A percentile compares a stretch with the other conserved stretches of the same genome.
Conservation (phyloP, 2,113 vertebrate genomes). For the Regulus satrapa region DNA sequence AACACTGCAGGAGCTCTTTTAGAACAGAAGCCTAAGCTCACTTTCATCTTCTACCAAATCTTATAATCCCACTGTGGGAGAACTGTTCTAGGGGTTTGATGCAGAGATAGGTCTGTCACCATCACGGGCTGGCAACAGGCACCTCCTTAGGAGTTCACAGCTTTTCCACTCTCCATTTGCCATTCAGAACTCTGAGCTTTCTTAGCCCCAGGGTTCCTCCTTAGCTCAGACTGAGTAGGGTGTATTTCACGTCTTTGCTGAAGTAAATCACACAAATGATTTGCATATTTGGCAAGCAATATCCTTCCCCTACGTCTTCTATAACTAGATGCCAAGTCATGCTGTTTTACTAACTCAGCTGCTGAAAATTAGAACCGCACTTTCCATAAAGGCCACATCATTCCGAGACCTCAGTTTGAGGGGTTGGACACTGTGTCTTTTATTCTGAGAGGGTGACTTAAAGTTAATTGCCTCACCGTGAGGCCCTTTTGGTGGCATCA, state of each 20-base stretch:
- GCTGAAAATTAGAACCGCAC: background rate
- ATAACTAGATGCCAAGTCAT: slow-evolving; percentile 17
- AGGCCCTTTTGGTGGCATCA: background rate
- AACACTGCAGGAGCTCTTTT: background rate
- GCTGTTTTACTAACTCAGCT: slow-evolving; percentile 9
- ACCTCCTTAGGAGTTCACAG: background rate
- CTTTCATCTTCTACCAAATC: background rate
- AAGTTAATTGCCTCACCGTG: background rate
- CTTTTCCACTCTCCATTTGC: background rate
- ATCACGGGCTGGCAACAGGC: background rate
- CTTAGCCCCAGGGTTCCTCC: background rate
- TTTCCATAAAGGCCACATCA: background rate
- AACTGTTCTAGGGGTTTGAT: background rate
- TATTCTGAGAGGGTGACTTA: background rate
- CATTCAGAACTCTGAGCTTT: background rate
- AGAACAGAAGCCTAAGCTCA: background rate
- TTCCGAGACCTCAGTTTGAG: background rate
- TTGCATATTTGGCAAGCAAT: slow-evolving; percentile 22
- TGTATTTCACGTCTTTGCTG: background rate
- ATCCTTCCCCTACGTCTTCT: background rate
- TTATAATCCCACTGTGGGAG: background rate
- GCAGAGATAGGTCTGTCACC: background rate
- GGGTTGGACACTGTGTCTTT: background rate
- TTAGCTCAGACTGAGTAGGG: background rate
- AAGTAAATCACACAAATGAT: slow-evolving; percentile 33